phyloP scores from a whole-genome alignment of 2,113 vertebrate genomes.

The Leuciscus idus region DNA sequence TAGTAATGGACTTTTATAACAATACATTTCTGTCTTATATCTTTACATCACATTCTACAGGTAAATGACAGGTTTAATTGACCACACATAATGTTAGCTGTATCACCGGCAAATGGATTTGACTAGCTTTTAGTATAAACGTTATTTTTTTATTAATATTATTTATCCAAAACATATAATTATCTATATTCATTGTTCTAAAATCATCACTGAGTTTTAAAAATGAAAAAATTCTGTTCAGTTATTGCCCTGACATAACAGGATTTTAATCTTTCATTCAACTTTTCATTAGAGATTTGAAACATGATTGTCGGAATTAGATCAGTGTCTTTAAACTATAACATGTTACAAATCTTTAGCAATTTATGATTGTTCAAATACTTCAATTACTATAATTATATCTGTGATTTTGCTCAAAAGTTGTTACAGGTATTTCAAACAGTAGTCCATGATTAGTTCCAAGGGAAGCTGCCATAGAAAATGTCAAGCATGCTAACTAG shows the following conservation, averaged over 20 bases:
- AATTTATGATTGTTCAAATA: background rate
- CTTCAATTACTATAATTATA: background rate
- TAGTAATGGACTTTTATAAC: slow-evolving; percentile 41
- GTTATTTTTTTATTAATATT: background rate
- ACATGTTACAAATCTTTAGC: background rate
- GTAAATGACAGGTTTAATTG: background rate
- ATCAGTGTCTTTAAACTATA: background rate
- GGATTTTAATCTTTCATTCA: too few relatives aligned
- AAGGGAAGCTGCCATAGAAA: background rate
- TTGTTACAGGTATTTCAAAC: background rate
- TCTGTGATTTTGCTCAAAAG: background rate
- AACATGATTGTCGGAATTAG: background rate
- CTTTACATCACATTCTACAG: slow-evolving; percentile 2
- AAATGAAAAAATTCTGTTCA: background rate
- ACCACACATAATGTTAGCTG: background rate
- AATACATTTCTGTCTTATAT: slow-evolving; percentile 5
- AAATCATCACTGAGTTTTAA: background rate
- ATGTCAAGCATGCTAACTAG: background rate
- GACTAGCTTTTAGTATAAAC: background rate
- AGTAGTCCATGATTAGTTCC: background rate
- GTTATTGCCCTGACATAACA: background rate
- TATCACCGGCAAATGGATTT: slow-evolving; percentile 12
- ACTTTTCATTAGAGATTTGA: background rate
- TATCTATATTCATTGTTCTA: background rate
- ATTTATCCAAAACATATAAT: background rate